Evolutionary conservation across 1,140 invertebrate species (phyloP), one percentile per base, ranked within the genome.

Genomic region (Papilio machaon): DNA sequence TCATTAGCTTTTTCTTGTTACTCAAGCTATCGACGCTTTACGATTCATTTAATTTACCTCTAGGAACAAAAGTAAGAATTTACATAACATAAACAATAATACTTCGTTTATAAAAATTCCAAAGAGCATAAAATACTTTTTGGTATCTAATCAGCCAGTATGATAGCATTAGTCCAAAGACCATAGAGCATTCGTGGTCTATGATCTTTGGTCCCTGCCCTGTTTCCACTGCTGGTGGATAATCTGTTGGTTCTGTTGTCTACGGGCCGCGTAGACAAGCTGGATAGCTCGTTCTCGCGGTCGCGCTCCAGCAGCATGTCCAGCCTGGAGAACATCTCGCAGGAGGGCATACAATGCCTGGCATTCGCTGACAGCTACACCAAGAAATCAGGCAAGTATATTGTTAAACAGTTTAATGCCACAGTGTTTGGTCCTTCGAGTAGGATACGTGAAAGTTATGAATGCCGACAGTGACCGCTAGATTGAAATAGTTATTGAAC

Each of bases 301-400:
- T 99, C 98, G 87, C 96, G 98, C 89, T 99, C 98, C 94, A 99
- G 98, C 92, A 99, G 98, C 95, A 99, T 99, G 97, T 99, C 98
- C 85, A 99, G 98, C 95, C 95, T 99, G 91, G 99, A 99, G 95
- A 99, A 99, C 95, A 99, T 99, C 94, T 97, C 97, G 87, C 97
- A 97, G 87, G 99, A 99, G 96, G 97, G 98, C 91, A 97, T 99
- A 90, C 98, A 98, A 95, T 99, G 98, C 95, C 96, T 99, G 94
- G 97, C 97, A 86, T 99, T 99, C 95, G 98, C 98, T 89, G 99
- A 99, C 95, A 98, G 98, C 86, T 99, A 98, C 94, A 97, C 98
- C 79, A 98, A 98, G 94, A 99, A 98, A 96, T 97, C 97, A 95
- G 98, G 98, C 99, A 95, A 92, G 90, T 73, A 70, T 35, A 35